A percentile compares a stretch with the other conserved stretches of the same genome.
These are phyloP conservation scores for Harpegnathos saltator DNA, from an alignment of 1,140 invertebrate genomes.

Conservation along the genomic window DNA sequence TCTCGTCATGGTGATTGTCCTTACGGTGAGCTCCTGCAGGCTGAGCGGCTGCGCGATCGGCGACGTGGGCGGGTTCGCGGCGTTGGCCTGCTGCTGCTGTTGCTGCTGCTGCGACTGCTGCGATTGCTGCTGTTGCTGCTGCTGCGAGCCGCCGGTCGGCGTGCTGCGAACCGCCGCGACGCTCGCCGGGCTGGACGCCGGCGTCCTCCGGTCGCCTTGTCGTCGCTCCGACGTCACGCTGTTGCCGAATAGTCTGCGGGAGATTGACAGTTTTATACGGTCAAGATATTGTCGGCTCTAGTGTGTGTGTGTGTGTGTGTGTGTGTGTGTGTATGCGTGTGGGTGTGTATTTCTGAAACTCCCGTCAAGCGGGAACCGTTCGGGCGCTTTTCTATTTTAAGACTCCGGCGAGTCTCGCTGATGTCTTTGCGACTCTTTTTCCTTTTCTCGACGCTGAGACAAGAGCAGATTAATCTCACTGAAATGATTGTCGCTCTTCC, in stretches of 20 bases:
- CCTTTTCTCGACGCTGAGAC: too few species aligned
- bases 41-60: constrained; percentile 87
- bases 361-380: too few species aligned
- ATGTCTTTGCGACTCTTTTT: too few species aligned
- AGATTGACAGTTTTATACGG: not conserved
- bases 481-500: too few species aligned
- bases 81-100: constrained; percentile 65
- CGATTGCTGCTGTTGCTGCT: constrained; percentile 68
- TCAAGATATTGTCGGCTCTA: too few species aligned
- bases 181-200: constrained; percentile 90
- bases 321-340: too few species aligned
- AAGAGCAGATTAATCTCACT: too few species aligned
- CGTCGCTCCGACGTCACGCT: constrained; percentile 78
- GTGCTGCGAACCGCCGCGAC: constrained; percentile 80
- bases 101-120: constrained; percentile 73
- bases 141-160: constrained; percentile 74
- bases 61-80: constrained; percentile 78
- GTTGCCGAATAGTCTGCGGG: constrained; percentile 82
- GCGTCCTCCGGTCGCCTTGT: constrained; percentile 86
- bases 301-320: too few species aligned
- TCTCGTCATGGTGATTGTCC: constrained; percentile 93
- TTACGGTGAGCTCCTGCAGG: constrained; percentile 91
- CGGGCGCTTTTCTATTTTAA: too few species aligned
- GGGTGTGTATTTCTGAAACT: too few species aligned
- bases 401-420: too few species aligned